Percentiles rank a stretch among this genome's conserved stretches.
These are phyloP conservation scores for Eueides isabella DNA, from an alignment of 1,140 invertebrate genomes.

Conservation along the genomic window DNA sequence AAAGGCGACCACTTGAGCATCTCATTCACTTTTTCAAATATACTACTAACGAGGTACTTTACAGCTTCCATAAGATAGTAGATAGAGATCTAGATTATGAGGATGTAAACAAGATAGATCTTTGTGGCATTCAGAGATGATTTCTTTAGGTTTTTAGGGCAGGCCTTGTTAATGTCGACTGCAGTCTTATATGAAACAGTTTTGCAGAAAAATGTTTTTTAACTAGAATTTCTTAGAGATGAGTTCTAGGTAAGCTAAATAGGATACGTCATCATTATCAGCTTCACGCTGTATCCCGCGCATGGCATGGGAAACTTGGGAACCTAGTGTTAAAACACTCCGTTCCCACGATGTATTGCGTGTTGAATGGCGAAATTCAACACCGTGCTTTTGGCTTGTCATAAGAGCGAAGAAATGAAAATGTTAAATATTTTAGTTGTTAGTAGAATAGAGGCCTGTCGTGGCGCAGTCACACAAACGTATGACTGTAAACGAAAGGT, in stretches of 20 bases:
- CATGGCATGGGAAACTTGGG: too few species aligned
- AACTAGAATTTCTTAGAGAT: constrained; percentile 1
- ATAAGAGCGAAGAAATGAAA: too few species aligned
- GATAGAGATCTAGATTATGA: constrained; percentile 25
- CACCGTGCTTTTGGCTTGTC: too few species aligned
- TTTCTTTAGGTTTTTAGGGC: constrained; percentile 31
- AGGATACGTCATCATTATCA: background rate
- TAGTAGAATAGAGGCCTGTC: too few species aligned
- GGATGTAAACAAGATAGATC: constrained; percentile 32
- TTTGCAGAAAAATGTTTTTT: background rate
- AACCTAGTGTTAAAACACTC: too few species aligned
- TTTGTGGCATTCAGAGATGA: constrained; percentile 20
- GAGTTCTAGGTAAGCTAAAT: constrained; percentile 4
- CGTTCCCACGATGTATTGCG: too few species aligned
- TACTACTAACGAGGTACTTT: constrained; percentile 71
- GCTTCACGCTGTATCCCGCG: too few species aligned
- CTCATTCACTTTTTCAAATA: constrained; percentile 62
- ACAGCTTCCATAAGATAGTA: constrained; percentile 39
- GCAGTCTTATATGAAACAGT: background rate
- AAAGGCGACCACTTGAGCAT: constrained; percentile 43
- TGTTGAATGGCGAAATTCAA: too few species aligned
- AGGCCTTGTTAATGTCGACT: constrained; percentile 18
- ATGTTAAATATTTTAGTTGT: too few species aligned
- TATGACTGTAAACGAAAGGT: too few species aligned
- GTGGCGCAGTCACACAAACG: too few species aligned